Base-by-base conservation (phyloP, 2,113 vertebrate genomes). In the Muscicapa adusta region DNA sequence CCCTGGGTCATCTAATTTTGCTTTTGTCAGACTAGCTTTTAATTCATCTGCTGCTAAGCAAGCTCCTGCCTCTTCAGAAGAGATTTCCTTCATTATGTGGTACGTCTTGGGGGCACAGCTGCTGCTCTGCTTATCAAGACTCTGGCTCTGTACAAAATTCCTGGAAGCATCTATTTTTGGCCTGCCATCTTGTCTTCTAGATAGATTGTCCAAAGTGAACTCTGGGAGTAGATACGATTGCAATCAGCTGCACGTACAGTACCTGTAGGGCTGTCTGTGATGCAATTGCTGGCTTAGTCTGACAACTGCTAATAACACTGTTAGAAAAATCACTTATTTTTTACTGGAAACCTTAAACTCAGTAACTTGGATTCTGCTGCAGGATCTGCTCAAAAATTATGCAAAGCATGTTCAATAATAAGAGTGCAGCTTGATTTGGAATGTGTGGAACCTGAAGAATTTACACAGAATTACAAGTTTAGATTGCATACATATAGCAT, bases 81-180 rank as follows among this genome's bases (percentile, higher is more conserved):
- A 92, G 66, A 92, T 95, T 87, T 93, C 58, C 70, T 94, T 89
- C 48, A 72, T 96, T 89, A 89, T 78, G 12, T 75, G 25, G 23
- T 68, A 61, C 58, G 53, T 82, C 80, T 79, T 91, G 23, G 47
- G 83, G 80, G 86, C 86, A 85, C 80, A 93, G 73, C 94, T 94
- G 81, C 61, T 94, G 25, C 66, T 67, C 28, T 77, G 22, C 68
- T 88, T 63, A 57, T 81, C 80, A 65, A 82, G 48, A 25, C 42
- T 74, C 53, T 78, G 5, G 0, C 53, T 87, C 38, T 56, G 40
- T 50, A 26, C 3, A 3, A 86, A 89, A 82, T 94, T 61, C 61
- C 33, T 61, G 38, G 33, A 58, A 76, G 50, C 43, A 80, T 83
- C 87, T 88, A 28, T 87, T 94, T 96, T 89, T 85, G 43, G 83